Base-by-base conservation (phyloP, 2,888 invertebrate genomes). In the Trichogramma evanescens region DNA sequence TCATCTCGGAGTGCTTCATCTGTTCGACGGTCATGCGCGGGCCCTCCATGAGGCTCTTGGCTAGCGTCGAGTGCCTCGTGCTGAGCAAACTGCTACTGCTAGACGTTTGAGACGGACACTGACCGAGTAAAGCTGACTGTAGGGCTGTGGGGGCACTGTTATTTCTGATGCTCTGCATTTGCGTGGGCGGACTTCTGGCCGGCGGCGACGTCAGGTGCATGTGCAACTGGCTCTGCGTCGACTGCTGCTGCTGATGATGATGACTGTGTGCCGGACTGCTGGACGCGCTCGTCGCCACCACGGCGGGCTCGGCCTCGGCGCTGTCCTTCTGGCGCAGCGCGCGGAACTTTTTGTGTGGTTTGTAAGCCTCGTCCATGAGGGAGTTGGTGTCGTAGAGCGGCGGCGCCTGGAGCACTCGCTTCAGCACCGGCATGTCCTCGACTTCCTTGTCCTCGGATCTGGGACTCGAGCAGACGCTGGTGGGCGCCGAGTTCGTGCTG, bases 261-360 rank as follows among this genome's bases (percentile, higher is more conserved):
- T 81, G 82, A 65, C 81, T 78, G 67, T 79, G 77, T 53, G 82
- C 82, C 69, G 82, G 81, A 67, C 70, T 72, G 71, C 72, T 74
- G 68, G 70, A 71, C 26, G 26, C 26, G 26, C 26, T 26, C 26
- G 26, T 26, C 26, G 26, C 26, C 50, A 74, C 72, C 6, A 83
- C 79, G 62, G 88, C 89, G 0, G 86, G 84, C 70, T 87, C 87
- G 3, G 90, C 89, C 72, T 91, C 91, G 50, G 89, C 89, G 2
- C 87, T 86, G 74, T 92, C 91, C 69, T 91, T 89, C 64, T 83
- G 83, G 40, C 91, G 82, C 74, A 92, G 81, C 3, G 92, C 92
- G 50, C 95, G 87, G 84, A 95, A 95, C 79, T 95, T 95, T 80
- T 95, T 95, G 82, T 95, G 95, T 63, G 94, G 94, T 77, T 94